Evolutionary conservation across 2,113 vertebrate species (phyloP), one percentile per base, ranked within the genome.

Genomic region (Arothron firmamentum): DNA sequence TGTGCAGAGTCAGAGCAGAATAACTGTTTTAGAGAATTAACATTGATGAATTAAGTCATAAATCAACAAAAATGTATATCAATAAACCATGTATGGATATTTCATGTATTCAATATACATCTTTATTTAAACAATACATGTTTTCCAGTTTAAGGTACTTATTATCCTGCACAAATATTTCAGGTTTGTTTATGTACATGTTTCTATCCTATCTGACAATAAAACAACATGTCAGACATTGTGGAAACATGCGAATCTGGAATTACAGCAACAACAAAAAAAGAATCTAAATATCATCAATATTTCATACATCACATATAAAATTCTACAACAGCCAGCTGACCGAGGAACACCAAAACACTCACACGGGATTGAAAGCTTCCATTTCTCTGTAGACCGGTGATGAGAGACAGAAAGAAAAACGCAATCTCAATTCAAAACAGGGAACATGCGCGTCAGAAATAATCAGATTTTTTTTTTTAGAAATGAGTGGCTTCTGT

Each of bases 281-380:
- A 59, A 58, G 31, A 53, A 55, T 42, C 67, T 75, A 81, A 69
- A 67, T 46, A 56, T 57, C 43, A 62, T 65, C 1, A 47, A 82
- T 72, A 70, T 63, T 67, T 81, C 38, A 81, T 64, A 85, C 62
- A 83, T 23, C 70, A 86, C 77, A 78, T 74, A 82, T 31, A 82
- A 75, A 34, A 55, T 52, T 47, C 80, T 83, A 76, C 17, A 72
- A 65, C 57, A 65, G 67, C 34, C 58, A 77, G 58, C 46, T 54
- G 71, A 74, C 48, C 62, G 59, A 81, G 77, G 75, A 79, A 67
- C 55, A 62, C 58, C 52, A 28, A 64, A 77, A 75, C 75, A 78
- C 28, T 67, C 54, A 69, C 41, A 70, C 70, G 66, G 72, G 75
- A 61, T 31, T 56, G 54, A 4, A 23, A 23, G 54, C 60, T 60